Percentiles rank a stretch among this genome's conserved stretches.
These are phyloP conservation scores for Nixonia krombeini DNA, from an alignment of 1,140 invertebrate genomes.

Conservation along the genomic window DNA sequence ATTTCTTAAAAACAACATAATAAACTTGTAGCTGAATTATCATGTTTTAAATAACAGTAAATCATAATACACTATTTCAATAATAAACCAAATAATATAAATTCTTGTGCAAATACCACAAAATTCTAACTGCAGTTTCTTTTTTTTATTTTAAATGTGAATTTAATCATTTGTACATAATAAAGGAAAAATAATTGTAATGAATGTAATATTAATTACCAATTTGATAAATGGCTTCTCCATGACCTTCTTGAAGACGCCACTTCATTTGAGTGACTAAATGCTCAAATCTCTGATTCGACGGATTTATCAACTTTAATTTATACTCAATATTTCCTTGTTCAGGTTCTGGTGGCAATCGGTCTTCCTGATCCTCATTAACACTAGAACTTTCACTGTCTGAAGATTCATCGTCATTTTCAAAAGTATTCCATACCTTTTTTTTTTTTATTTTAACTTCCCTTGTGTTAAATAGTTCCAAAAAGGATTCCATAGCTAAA, in stretches of 20 bases:
- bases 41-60: no score
- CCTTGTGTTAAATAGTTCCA: slow-evolving; percentile 83
- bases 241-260: slow-evolving; percentile 88
- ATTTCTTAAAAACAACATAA: no score
- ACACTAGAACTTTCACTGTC: slow-evolving; percentile 58
- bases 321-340: slow-evolving; percentile 95
- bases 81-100: no score
- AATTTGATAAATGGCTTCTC: slow-evolving; percentile 97
- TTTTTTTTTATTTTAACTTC: slow-evolving; percentile 61
- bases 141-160: no score
- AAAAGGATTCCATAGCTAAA: slow-evolving; percentile 80
- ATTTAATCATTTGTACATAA: no score
- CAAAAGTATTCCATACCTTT: slow-evolving; percentile 61
- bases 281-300: slow-evolving; percentile 88
- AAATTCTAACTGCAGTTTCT: no score
- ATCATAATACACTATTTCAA: no score
- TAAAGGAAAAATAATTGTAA: no score
- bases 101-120: no score
- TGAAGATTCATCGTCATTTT: slow-evolving; percentile 54
- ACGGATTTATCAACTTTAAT: slow-evolving; percentile 88
- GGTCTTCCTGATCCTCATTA: slow-evolving; percentile 71
- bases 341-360: slow-evolving; percentile 89
- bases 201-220: slow-evolving; percentile 65
- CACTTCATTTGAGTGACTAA: slow-evolving; percentile 94
- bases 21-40: no score